These are phyloP conservation scores for Dichetophora obliterata DNA, from an alignment of 2,888 invertebrate species.

Conservation along the genomic window DNA sequence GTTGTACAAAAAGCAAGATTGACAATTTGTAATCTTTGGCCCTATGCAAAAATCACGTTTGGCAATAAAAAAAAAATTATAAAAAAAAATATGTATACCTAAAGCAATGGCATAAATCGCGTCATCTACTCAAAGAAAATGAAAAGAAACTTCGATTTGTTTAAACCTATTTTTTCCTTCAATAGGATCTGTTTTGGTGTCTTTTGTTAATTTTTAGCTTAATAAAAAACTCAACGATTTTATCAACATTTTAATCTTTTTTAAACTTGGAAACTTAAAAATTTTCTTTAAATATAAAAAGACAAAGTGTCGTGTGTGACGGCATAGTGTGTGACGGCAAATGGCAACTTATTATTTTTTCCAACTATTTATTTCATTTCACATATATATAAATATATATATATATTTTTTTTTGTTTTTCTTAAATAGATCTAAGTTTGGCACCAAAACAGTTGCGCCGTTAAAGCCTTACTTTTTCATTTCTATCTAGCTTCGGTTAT, in stretches of 20 bases:
- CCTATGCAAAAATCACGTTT: conserved; percentile 51
- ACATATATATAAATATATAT: too few species aligned
- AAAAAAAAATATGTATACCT: too few species aligned
- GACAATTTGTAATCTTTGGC: conserved; percentile 57
- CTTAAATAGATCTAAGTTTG: conserved; percentile 37
- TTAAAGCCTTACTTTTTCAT: neutral
- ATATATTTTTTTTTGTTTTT: conserved; percentile 9
- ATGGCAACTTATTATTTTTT: conserved; percentile 53
- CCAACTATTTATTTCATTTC: neutral
- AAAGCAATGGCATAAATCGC: conserved; percentile 19
- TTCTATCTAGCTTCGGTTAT: neutral
- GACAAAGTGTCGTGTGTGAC: neutral
- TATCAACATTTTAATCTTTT: too few species aligned
- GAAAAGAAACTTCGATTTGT: conserved; percentile 58
- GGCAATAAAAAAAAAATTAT: conserved; percentile 48
- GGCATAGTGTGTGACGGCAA: conserved; percentile 57
- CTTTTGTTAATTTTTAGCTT: conserved; percentile 43
- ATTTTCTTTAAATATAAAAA: neutral
- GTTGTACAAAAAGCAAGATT: conserved; percentile 47
- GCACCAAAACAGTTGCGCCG: conserved; percentile 55
- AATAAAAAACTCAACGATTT: neutral
- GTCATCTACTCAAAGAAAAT: conserved; percentile 41
- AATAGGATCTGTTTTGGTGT: conserved; percentile 69
- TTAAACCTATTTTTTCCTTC: conserved; percentile 64
- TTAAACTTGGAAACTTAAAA: too few species aligned